Evolutionary conservation across 2,888 invertebrate species (phyloP), one percentile per base, ranked within the genome.

Genomic region (Leucania comma): DNA sequence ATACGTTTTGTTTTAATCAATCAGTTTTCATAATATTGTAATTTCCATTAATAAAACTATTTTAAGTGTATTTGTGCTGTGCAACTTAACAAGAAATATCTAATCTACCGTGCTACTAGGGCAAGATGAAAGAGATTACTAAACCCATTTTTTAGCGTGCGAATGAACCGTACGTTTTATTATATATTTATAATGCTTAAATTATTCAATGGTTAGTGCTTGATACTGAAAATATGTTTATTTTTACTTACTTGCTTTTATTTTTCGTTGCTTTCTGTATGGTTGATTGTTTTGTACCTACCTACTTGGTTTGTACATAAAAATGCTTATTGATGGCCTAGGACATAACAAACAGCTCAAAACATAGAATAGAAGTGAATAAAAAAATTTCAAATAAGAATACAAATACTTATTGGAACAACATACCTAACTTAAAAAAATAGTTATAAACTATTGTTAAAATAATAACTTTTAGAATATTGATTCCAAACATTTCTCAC

Each of bases 161-260:
- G 3, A 35, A 29, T 35, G 17, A n/a, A n/a, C 38, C 0, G 9
- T 17, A 42, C 42, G 17, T 42, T 17, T 17, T 17, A 20, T 1
- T 42, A 20, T 6, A 42, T 0, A 14, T 17, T 42, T 17, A 42
- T 17, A 42, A 17, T 42, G 17, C 5, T 71, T 20, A 35, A 67
- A 20, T 26, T 29, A n/a, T 3, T n/a, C 26, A 42, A 26, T 29
- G 6, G 6, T 22, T 9, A 74, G 2, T 22, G 24, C 29, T 38
- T 58, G 42, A 42, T 57, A 26, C 14, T 66, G 22, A 12, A 12
- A 53, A 64, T 54, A 29, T 38, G 29, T 0, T n/a, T 56, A 22
- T 35, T 42, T 38, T 77, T 57, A 78, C 78, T 72, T 51, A 46
- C 72, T 51, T 78, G 57, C 72, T 78, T 72, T n/a, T 51, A 26